Evolutionary conservation across 37 sponge, comb jelly and placozoan species (phyloP).

Genomic region (Amphimedon queenslandica): DNA sequence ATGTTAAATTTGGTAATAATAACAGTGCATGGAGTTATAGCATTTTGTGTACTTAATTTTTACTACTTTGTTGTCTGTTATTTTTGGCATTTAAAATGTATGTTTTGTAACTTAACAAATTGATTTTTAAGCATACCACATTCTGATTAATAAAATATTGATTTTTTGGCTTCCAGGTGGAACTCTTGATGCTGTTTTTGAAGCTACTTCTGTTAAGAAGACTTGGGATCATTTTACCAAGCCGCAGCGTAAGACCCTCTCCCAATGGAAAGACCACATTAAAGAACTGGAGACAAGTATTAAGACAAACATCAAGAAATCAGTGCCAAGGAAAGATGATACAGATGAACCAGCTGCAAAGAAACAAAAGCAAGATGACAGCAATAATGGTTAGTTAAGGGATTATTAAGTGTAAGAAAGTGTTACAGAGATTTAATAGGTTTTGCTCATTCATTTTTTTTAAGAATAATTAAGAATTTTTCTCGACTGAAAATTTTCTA

Average conservation of each 20-base stretch:
- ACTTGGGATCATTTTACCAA: slow-evolving; percentile 58
- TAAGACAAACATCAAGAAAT: background rate
- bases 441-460: too few relatives aligned
- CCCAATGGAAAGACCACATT: slow-evolving; percentile 53
- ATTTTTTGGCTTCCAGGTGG: slow-evolving; percentile 26
- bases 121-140: too few relatives aligned
- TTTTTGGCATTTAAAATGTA: too few relatives aligned
- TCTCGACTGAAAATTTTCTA: too few relatives aligned
- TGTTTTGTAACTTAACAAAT: too few relatives aligned
- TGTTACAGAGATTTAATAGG: too few relatives aligned
- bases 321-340: background rate
- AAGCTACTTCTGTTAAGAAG: slow-evolving; percentile 19
- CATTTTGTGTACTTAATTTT: too few relatives aligned
- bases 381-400: too few relatives aligned
- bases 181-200: slow-evolving; percentile 33
- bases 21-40: too few relatives aligned
- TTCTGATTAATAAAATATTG: too few relatives aligned
- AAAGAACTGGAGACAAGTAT: slow-evolving; percentile 11
- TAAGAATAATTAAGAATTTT: too few relatives aligned
- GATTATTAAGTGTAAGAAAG: background rate
- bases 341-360: slow-evolving; percentile 23
- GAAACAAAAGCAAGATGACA: background rate
- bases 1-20: background rate
- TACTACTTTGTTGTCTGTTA: too few relatives aligned
- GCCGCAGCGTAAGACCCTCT: slow-evolving; percentile 66